These are phyloP conservation scores for Drosophila insularis DNA, from an alignment of 1,140 invertebrate species.

Conservation along the genomic window DNA sequence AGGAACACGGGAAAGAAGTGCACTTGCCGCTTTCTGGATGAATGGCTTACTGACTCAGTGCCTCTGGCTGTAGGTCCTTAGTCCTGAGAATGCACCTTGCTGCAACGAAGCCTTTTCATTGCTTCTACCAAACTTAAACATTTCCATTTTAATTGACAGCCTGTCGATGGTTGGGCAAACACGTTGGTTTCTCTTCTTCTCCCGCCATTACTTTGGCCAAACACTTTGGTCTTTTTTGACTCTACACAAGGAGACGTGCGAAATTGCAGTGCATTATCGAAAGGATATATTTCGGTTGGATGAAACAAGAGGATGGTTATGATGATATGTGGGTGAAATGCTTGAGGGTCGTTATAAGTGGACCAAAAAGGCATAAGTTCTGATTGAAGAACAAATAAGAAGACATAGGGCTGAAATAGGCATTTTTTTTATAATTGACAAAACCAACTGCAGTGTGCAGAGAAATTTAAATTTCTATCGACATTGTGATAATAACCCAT, in stretches of 20 bases:
- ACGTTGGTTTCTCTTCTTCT: neutral
- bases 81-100: slow-evolving; percentile 2
- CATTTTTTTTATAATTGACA: neutral
- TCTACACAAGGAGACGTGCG: neutral
- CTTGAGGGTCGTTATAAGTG: neutral
- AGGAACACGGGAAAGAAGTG: slow-evolving; percentile 2
- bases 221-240: slow-evolving; percentile 36
- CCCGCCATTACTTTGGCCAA: neutral
- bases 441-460: neutral
- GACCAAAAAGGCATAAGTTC: neutral
- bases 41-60: slow-evolving; percentile 35
- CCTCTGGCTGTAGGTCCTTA: neutral
- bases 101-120: slow-evolving; percentile 49
- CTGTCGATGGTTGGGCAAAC: slow-evolving; percentile 59
- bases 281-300: neutral
- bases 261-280: neutral
- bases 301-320: neutral
- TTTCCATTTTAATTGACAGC: slow-evolving; percentile 79
- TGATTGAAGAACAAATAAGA: neutral
- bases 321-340: neutral
- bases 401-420: neutral
- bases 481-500: slow-evolving; percentile 58
- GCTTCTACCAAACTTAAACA: slow-evolving; percentile 70
- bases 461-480: too few relatives aligned
- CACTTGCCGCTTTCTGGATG: slow-evolving; percentile 34